Evolutionary conservation across 2,113 vertebrate species (phyloP).

Genomic region (Colius striatus): DNA sequence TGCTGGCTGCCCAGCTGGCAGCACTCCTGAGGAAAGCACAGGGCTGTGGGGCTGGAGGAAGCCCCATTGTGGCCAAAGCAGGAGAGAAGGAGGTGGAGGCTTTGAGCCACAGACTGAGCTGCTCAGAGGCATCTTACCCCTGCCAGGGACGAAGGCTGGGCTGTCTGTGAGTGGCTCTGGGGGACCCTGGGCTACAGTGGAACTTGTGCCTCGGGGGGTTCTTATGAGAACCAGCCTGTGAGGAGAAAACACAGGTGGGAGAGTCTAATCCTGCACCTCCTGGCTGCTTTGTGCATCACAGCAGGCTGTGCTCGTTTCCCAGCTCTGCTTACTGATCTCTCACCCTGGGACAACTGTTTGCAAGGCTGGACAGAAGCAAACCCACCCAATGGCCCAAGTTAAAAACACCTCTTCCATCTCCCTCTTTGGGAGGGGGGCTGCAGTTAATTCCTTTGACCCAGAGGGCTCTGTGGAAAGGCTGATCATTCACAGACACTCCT

Average conservation of each 20-base stretch:
- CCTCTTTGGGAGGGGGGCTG: too few species aligned
- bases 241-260: neutral
- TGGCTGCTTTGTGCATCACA: neutral
- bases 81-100: neutral
- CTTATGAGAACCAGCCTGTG: neutral
- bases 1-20: neutral
- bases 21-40: too few species aligned
- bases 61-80: neutral
- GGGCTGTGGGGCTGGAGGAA: neutral
- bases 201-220: neutral
- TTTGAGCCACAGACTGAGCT: neutral
- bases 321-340: neutral
- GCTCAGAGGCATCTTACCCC: neutral
- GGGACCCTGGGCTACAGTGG: neutral
- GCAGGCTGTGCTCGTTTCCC: fast-evolving
- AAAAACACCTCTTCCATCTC: neutral
- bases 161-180: neutral
- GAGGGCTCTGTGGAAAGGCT: neutral
- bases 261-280: neutral
- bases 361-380: neutral
- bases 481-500: neutral
- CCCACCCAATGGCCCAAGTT: neutral
- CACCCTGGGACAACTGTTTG: neutral
- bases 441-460: neutral
- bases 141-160: neutral